Conservation (phyloP, 2,888 invertebrate species). For the Drosophila fulvimacula region DNA sequence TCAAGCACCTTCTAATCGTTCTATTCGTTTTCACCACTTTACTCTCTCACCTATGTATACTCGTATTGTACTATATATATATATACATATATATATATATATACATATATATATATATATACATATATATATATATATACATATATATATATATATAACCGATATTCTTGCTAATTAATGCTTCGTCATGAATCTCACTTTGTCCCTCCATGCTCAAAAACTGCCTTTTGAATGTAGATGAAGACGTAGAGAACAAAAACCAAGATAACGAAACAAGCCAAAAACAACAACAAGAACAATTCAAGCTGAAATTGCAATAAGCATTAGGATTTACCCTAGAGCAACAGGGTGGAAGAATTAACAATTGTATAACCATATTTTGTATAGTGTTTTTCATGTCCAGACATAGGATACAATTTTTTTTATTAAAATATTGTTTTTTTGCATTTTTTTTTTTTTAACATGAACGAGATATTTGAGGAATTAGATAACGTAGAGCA, state of each 20-base stretch:
- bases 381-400: conserved; percentile 65
- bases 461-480: conserved; percentile 19
- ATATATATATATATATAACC: conserved; percentile 36
- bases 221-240: conserved; percentile 71
- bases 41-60: conserved; percentile 26
- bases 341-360: conserved; percentile 36
- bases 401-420: conserved; percentile 23
- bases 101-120: background rate
- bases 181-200: conserved; percentile 76
- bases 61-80: conserved; percentile 14
- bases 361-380: conserved; percentile 50
- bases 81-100: background rate
- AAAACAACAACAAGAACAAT: conserved; percentile 26
- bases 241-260: conserved; percentile 32
- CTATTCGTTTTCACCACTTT: conserved; percentile 2
- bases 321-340: conserved; percentile 53
- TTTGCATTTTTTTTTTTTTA: conserved; percentile 18
- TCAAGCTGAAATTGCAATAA: conserved; percentile 21
- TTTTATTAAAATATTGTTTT: conserved; percentile 24
- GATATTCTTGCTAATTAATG: conserved; percentile 52
- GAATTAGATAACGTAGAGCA: conserved; percentile 29
- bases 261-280: conserved; percentile 55
- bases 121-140: too few relatives aligned
- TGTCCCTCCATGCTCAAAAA: conserved; percentile 78
- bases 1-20: conserved; percentile 18